A percentile compares a stretch with the other conserved stretches of the same genome.
These are phyloP conservation scores for Macrotus californicus DNA, from an alignment of 2,113 vertebrate species.

Conservation along the genomic window DNA sequence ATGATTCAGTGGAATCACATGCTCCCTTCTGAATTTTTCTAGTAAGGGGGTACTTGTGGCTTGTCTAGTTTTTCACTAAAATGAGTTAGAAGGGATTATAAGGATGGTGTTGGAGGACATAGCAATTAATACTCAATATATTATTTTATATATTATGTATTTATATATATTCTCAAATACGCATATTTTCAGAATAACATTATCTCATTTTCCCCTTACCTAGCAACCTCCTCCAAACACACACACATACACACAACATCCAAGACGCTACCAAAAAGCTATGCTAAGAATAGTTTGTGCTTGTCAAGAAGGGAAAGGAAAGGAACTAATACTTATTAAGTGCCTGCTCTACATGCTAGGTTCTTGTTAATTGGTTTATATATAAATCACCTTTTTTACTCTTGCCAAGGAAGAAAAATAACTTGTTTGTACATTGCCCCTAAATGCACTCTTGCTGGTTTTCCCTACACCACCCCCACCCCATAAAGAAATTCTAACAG, in stretches of 20 bases:
- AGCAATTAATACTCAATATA: background rate
- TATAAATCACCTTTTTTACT: background rate
- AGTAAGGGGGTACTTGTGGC: background rate
- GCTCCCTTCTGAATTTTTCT: background rate
- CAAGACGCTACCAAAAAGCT: background rate
- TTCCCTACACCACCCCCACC: background rate
- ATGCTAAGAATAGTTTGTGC: background rate
- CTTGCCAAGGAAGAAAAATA: constrained; percentile 19
- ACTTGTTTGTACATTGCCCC: background rate
- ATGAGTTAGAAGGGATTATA: background rate
- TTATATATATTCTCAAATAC: background rate
- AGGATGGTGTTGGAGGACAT: background rate
- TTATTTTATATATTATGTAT: background rate
- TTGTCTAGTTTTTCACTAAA: background rate
- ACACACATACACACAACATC: background rate
- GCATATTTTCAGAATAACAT: constrained; percentile 20
- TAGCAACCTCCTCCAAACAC: background rate
- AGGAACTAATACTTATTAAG: constrained; percentile 1
- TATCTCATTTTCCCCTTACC: background rate
- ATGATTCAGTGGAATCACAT: background rate
- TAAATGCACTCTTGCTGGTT: background rate
- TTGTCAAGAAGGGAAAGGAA: constrained; percentile 6
- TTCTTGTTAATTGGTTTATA: background rate
- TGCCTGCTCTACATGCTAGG: background rate
- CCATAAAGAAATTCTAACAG: background rate